These are phyloP conservation scores for Sinotaia quadrata DNA, from an alignment of 2,888 invertebrate species.

Conservation along the genomic window DNA sequence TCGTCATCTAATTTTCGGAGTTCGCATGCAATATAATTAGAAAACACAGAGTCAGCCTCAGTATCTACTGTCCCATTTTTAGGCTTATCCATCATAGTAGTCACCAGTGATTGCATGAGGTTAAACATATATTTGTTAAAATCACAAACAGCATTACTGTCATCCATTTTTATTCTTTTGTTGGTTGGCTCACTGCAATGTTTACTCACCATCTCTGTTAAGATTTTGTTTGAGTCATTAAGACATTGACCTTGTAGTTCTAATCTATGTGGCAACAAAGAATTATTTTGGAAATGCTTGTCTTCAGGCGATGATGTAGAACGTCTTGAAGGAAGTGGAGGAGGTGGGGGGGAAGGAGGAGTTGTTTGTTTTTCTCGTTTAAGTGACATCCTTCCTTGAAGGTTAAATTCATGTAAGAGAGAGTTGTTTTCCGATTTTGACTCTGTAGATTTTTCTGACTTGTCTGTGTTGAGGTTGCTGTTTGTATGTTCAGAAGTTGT, in stretches of 20 bases:
- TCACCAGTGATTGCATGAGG: slow-evolving; percentile 10
- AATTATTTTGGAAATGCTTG: background rate
- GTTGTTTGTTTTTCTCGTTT: background rate
- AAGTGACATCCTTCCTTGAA: background rate
- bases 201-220: background rate
- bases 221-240: background rate
- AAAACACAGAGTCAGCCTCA: slow-evolving; percentile 10
- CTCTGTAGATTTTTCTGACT: no score
- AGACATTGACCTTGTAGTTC: background rate
- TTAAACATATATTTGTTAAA: slow-evolving; percentile 6
- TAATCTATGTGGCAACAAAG: background rate
- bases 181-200: background rate
- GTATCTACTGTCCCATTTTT: background rate
- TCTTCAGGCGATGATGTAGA: no score
- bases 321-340: background rate
- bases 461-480: no score
- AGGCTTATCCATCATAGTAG: slow-evolving; percentile 7
- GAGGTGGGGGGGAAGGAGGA: background rate
- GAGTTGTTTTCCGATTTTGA: background rate
- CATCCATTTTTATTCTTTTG: no score
- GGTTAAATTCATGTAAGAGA: background rate
- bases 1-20: slow-evolving; percentile 19
- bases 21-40: slow-evolving; percentile 2
- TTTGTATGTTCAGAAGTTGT: no score
- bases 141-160: background rate